A percentile compares a stretch with the other conserved stretches of the same genome.
These are phyloP conservation scores for Prionailurus bengalensis DNA, from an alignment of 2,113 vertebrate genomes.

Conservation along the genomic window DNA sequence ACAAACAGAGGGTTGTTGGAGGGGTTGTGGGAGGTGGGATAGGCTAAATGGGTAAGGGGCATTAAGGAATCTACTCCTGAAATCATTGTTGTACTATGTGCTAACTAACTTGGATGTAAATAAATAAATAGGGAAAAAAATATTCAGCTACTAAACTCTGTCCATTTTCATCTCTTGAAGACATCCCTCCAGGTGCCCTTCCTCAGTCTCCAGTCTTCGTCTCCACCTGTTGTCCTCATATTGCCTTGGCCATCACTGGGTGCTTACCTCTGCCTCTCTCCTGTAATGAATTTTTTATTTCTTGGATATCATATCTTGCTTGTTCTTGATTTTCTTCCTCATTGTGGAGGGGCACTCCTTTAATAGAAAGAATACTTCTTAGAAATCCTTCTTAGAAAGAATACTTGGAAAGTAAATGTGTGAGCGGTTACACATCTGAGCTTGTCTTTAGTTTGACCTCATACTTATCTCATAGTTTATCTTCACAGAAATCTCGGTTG, in stretches of 20 bases:
- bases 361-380: not conserved
- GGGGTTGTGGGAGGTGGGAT: no score
- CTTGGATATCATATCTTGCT: not conserved
- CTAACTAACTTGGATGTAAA: no score
- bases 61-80: no score
- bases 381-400: not conserved
- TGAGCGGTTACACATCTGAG: not conserved
- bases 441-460: not conserved
- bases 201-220: not conserved
- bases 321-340: not conserved
- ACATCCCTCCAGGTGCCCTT: not conserved
- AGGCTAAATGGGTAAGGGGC: no score
- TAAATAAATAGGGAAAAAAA: no score
- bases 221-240: accelerated
- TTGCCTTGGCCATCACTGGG: accelerated
- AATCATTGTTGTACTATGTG: no score
- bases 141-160: not conserved
- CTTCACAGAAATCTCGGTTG: not conserved
- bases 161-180: not conserved
- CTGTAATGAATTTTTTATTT: not conserved
- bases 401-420: not conserved
- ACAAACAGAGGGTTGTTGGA: no score
- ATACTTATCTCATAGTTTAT: not conserved
- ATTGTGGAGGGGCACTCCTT: not conserved
- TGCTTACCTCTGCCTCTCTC: not conserved